These are phyloP conservation scores for Ormyrus thymus DNA, from an alignment of 2,888 invertebrate species.

Conservation along the genomic window DNA sequence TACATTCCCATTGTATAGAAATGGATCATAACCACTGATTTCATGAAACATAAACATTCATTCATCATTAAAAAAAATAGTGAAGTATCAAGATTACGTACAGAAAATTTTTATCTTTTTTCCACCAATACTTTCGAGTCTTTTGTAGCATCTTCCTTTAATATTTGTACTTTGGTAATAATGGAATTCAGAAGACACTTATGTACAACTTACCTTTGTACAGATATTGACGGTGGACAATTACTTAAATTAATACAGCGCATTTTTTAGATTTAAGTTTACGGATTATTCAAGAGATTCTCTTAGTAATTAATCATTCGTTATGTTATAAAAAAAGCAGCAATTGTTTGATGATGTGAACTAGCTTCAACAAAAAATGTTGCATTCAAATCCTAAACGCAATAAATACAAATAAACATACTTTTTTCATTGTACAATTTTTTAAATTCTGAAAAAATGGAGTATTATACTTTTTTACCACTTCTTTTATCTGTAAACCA, in stretches of 20 bases:
- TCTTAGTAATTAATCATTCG: slow-evolving; percentile 51
- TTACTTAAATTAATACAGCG: slow-evolving; percentile 50
- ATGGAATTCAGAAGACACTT: background rate
- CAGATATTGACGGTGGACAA: slow-evolving; percentile 49
- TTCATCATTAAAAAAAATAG: slow-evolving; percentile 50
- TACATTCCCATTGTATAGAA: slow-evolving; percentile 68
- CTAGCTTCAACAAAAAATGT: slow-evolving; percentile 62
- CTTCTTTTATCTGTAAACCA: slow-evolving; percentile 13
- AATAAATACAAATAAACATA: slow-evolving; percentile 60
- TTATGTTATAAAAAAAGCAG: slow-evolving; percentile 46
- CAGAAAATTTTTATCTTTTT: slow-evolving; percentile 46
- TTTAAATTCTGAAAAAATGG: slow-evolving; percentile 35
- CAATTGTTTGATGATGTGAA: slow-evolving; percentile 58
- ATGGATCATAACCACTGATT: slow-evolving; percentile 51
- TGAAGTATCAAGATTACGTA: slow-evolving; percentile 42
- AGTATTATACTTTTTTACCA: slow-evolving; percentile 18
- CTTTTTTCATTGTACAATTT: slow-evolving; percentile 42
- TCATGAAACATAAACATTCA: slow-evolving; percentile 55
- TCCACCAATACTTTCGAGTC: slow-evolving; percentile 42
- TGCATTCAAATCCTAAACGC: slow-evolving; percentile 61
- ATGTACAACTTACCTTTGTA: slow-evolving; percentile 49
- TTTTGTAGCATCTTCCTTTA: slow-evolving; percentile 42
- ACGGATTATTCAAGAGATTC: slow-evolving; percentile 51
- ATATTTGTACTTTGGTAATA: slow-evolving; percentile 54
- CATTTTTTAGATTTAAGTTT: slow-evolving; percentile 57